Evolutionary conservation across 2,888 invertebrate genomes (phyloP).

Genomic region (Dioctria linearis): DNA sequence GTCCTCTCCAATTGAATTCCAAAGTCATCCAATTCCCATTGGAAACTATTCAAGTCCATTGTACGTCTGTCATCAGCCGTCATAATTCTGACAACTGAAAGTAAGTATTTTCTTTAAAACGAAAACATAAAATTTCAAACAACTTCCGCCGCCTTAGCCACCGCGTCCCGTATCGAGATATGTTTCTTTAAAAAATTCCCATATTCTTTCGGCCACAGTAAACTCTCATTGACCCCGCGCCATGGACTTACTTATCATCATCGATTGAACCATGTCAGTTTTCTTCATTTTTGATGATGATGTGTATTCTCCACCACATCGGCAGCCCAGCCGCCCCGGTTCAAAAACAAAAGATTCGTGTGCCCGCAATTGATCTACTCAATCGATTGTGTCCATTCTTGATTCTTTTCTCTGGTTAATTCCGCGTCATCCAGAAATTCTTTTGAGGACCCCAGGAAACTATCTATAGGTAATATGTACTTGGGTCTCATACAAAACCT

Average conservation of each 20-base stretch:
- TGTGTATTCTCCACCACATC: no score
- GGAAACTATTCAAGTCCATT: constrained; percentile 12
- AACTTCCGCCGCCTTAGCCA: no score
- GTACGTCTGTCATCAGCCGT: constrained; percentile 39
- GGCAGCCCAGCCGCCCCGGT: not conserved
- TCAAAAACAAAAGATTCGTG: constrained; percentile 28
- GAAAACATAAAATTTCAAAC: no score
- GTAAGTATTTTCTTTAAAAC: no score
- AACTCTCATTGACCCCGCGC: constrained; percentile 55
- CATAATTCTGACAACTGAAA: constrained; percentile 38
- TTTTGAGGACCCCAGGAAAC: not conserved
- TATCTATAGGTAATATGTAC: not conserved
- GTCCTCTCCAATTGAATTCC: no score
- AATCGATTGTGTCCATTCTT: not conserved
- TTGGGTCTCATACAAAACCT: not conserved
- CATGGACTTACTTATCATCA: constrained; percentile 6
- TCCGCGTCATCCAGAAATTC: constrained; percentile 7
- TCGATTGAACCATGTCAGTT: constrained; percentile 18
- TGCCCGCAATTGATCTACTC: constrained; percentile 38
- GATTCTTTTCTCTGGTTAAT: not conserved
- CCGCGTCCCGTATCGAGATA: no score
- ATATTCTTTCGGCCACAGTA: constrained; percentile 55
- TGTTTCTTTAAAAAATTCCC: constrained; percentile 44
- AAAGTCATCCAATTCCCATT: constrained; percentile 8
- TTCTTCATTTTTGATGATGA: not conserved